Conservation (phyloP, 2,797 vertebrate genomes). For the Lagorchestes hirsutus region DNA sequence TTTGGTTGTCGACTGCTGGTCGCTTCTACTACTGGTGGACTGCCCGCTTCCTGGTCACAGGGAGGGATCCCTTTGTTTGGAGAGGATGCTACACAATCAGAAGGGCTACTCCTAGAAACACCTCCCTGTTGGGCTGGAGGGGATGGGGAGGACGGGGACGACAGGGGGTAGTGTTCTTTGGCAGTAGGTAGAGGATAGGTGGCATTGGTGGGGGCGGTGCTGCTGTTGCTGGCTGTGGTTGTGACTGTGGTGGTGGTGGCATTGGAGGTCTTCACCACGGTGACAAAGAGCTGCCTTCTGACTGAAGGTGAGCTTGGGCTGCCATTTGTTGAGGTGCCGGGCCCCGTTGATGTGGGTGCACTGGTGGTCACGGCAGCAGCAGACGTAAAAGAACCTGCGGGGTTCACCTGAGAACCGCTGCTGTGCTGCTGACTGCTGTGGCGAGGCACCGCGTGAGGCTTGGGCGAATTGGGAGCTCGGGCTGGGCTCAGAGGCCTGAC, state of each 20-base stretch:
- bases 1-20: conserved; percentile 81
- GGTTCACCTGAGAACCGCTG: conserved; percentile 88
- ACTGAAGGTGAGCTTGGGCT: conserved; percentile 88
- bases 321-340: conserved; percentile 85
- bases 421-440: conserved; percentile 87
- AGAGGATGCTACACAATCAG: conserved; percentile 83
- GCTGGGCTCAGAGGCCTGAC: conserved; percentile 89
- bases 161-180: conserved; percentile 91
- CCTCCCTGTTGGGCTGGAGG: conserved; percentile 86
- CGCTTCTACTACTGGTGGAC: conserved; percentile 83
- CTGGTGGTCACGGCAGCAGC: conserved; percentile 86
- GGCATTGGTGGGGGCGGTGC: conserved; percentile 88
- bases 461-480: conserved; percentile 89
- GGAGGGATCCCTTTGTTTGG: conserved; percentile 86
- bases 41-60: conserved; percentile 83
- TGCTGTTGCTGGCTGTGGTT: conserved; percentile 88
- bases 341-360: conserved; percentile 86
- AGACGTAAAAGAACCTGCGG: conserved; percentile 85
- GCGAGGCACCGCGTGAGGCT: conserved; percentile 91
- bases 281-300: conserved; percentile 89
- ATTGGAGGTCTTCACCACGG: conserved; percentile 89
- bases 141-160: conserved; percentile 89
- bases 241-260: conserved; percentile 88
- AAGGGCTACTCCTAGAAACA: conserved; percentile 86
- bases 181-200: conserved; percentile 88